A percentile compares a stretch with the other conserved stretches of the same genome.
Evolutionary conservation across 1,140 invertebrate genomes (phyloP).

Genomic region (Trialeurodes vaporariorum): DNA sequence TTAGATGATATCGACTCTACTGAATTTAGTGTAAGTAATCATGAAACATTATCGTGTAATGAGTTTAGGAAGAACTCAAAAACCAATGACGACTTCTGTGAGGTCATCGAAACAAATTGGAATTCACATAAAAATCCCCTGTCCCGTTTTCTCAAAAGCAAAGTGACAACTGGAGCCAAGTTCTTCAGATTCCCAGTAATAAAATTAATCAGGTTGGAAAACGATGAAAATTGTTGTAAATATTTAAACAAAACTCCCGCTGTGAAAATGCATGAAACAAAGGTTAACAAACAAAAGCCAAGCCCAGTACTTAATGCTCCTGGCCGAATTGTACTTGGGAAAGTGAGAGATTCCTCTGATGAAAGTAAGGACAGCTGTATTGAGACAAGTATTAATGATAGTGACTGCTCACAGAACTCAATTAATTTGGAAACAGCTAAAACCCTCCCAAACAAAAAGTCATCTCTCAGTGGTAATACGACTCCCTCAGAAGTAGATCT

Average conservation of each 20-base stretch:
- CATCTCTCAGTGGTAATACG: too few relatives aligned
- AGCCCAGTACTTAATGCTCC: neutral
- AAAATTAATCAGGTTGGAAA: neutral
- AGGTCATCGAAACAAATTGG: neutral
- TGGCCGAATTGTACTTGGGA: neutral
- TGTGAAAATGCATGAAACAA: neutral
- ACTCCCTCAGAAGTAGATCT: too few relatives aligned
- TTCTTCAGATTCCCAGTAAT: neutral
- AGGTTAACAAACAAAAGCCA: neutral
- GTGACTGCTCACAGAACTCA: neutral
- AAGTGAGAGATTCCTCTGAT: neutral
- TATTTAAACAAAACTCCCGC: neutral
- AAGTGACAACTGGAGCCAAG: neutral
- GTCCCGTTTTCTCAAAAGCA: too few relatives aligned
- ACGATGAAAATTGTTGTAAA: neutral
- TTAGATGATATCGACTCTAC: neutral
- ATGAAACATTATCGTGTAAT: neutral
- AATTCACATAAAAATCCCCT: neutral
- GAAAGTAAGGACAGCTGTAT: neutral
- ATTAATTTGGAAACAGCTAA: too few relatives aligned
- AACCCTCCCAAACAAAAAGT: too few relatives aligned
- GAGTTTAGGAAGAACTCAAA: neutral
- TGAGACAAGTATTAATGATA: neutral
- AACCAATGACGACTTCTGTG: neutral
- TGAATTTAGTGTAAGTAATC: neutral